Percentiles rank a stretch among this genome's conserved stretches.
Conservation (phyloP, 2,113 vertebrate genomes). For the Odocoileus virginianus region DNA sequence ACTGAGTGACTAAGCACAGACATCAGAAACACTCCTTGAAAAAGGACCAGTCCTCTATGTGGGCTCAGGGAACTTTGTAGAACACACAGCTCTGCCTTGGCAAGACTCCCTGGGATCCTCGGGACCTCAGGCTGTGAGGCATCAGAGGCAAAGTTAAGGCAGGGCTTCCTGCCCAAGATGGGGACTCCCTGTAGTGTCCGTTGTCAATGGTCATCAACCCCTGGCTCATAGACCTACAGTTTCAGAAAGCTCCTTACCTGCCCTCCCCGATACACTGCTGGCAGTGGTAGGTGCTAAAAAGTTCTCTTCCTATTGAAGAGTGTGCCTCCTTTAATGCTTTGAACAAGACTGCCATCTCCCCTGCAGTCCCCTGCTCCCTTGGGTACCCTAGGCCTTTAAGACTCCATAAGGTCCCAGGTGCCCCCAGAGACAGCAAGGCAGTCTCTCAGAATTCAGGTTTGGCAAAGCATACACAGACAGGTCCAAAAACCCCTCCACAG, state of each 20-base stretch:
- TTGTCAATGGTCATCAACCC: neutral
- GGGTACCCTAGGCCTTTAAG: neutral
- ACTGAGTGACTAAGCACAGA: neutral
- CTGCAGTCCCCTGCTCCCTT: neutral
- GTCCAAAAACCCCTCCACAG: neutral
- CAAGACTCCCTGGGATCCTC: neutral
- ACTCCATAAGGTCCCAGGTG: neutral
- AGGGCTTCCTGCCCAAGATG: neutral
- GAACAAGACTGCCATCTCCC: neutral
- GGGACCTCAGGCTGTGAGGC: neutral
- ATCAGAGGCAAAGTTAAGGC: neutral
- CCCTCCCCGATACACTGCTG: neutral
- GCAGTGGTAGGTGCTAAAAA: neutral
- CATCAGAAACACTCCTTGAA: neutral
- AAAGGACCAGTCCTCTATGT: neutral
- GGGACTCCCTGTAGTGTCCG: too few species aligned
- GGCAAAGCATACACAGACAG: conserved; percentile 19
- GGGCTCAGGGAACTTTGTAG: neutral
- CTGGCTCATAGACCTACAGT: neutral
- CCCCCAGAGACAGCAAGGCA: neutral
- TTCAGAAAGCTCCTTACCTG: neutral
- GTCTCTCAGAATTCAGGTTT: neutral
- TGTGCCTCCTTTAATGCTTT: neutral
- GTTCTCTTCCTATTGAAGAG: neutral
- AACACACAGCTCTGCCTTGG: neutral